Evolutionary conservation across 2,797 vertebrate genomes (phyloP), one percentile per base, ranked within the genome.

Genomic region (Cynopterus sphinx): DNA sequence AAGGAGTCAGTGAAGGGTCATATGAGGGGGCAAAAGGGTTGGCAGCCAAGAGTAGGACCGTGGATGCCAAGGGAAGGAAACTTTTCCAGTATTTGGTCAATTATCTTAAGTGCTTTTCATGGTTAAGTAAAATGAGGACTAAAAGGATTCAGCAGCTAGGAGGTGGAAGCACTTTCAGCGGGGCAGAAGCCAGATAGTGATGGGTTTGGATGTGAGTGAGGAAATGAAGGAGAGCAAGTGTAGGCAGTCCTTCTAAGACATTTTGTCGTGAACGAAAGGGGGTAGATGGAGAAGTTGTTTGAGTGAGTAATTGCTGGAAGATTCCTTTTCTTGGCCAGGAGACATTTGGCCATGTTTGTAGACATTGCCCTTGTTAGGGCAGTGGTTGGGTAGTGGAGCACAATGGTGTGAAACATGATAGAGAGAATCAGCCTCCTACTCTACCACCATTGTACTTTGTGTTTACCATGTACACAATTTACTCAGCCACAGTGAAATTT

Each of bases 101-200:
- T 98, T 96, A 97, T 53, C 79, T 91, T 97, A 96, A 98, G 96
- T 96, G 95, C 94, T 96, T 92, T 95, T 68, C 96, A 87, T 79
- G 90, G 78, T 91, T 86, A 77, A 97, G 63, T 89, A 75, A 83
- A 67, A 92, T 87, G 86, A 93, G 78, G 94, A 67, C 51, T 6
- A 74, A 90, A 90, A 94, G 70, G 53, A 68, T 77, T 92, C 96
- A 87, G 93, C 97, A 91, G 26, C 71, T 79, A 51, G 22, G 89
- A 94, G 39, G 73, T 17, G 67, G 92, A 63, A 91, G 57, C 46
- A 61, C 36, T 96, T 85, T 91, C 70, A 78, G n/a, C 68, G 74
- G 71, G 73, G 85, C 82, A 75, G 46, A 59, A 92, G 91, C 82
- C 87, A 95, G 74, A 41, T 19, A 71, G 78, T 63, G 24, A 1